A percentile compares a stretch with the other conserved stretches of the same genome.
phyloP scores from a whole-genome alignment of 2,888 invertebrate species.

The Cerastoderma edule region DNA sequence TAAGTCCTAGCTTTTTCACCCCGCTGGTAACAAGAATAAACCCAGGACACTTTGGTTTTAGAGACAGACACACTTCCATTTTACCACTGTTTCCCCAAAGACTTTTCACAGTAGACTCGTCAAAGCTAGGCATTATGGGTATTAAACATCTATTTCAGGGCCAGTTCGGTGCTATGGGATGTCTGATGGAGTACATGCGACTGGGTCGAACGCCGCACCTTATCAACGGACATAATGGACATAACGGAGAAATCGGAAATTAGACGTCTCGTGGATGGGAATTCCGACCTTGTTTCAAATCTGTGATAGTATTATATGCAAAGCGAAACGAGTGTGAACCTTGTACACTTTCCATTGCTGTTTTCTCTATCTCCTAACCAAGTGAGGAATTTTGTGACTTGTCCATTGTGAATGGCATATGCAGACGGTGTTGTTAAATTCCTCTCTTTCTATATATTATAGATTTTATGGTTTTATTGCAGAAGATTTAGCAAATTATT shows the following conservation, averaged over 20 bases:
- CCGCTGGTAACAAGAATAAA: not conserved
- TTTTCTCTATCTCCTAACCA: no score
- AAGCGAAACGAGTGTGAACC: no score
- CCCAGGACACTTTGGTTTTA: not conserved
- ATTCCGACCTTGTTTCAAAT: no score
- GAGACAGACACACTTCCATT: not conserved
- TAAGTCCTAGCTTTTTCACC: not conserved
- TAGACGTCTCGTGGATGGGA: no score
- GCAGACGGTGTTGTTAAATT: no score
- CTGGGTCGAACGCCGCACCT: slow-evolving; percentile 30
- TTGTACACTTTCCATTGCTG: no score
- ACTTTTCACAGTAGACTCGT: not conserved
- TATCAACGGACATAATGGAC: slow-evolving; percentile 11
- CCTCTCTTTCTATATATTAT: no score
- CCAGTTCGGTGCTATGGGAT: slow-evolving; percentile 83
- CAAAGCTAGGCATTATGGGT: not conserved
- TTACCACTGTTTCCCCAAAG: not conserved
- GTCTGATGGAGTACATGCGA: slow-evolving; percentile 77
- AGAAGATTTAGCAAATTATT: no score
- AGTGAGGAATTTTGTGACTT: no score
- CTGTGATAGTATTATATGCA: no score
- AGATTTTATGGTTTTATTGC: no score
- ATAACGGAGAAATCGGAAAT: not conserved
- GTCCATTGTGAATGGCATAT: no score
- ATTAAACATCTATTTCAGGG: slow-evolving; percentile 74